Base-by-base conservation (phyloP, 2,797 vertebrate species). In the Cossypha niveicapilla region DNA sequence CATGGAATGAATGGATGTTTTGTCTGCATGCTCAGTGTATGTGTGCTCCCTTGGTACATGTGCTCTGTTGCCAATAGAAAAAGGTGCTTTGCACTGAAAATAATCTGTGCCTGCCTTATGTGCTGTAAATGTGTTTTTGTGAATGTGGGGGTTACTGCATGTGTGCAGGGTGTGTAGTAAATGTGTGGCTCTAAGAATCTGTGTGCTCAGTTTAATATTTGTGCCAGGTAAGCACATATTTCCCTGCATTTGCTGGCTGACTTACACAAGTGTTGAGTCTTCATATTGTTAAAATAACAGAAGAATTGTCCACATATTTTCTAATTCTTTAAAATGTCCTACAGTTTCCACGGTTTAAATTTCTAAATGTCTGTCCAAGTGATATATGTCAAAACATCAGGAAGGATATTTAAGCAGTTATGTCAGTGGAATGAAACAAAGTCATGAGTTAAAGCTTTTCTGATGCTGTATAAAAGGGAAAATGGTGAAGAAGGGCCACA, bases 381-480 rank as follows among this genome's bases (percentile, higher is more conserved):
- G 76, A 90, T 94, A 2, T 11, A 72, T 75, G 82, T 86, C 83
- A 84, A 95, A 90, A 80, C 56, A 92, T 78, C 82, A 66, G 84
- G 35, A 88, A 87, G 51, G 82, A 74, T 92, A 78, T 85, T 89
- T 54, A 95, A 81, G 70, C 60, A 92, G 80, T 84, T 86, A 74
- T 80, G 81, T 62, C 75, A 68, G 44, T 60, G 79, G 74, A 95
- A 94, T 92, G 85, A 76, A 96, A 53, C 67, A 15, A 44, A 95
- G 82, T 71, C 54, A 70, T 93, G 72, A 92, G 81, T 87, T 92
- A 93, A 94, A 57, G 68, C 54, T 88, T 96, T 94, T 81, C 60
- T 92, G 79, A 84, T 90, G 71, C 44, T 68, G 3, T 85, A 35
- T 92, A 94, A 97, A 96, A 95, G 67, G 82, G 61, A 74, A 94